These are phyloP conservation scores for Takifugu ocellatus DNA, from an alignment of 2,797 vertebrate species.

Conservation along the genomic window DNA sequence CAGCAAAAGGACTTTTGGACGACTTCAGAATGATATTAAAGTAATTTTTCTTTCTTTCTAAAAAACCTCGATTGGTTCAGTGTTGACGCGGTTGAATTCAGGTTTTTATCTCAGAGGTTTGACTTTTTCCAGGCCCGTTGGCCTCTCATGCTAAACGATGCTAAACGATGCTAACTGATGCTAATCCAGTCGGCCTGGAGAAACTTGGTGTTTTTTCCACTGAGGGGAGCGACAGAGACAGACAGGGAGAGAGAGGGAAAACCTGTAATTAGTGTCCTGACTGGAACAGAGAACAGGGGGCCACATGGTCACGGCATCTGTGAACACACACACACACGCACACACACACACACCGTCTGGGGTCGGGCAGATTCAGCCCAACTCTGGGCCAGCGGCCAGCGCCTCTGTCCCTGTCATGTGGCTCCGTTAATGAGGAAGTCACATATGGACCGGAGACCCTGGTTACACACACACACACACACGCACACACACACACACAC, in stretches of 20 bases:
- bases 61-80: too few relatives aligned
- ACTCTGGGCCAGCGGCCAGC: constrained; percentile 69
- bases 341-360: constrained; percentile 47
- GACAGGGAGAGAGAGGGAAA: constrained; percentile 14
- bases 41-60: too few relatives aligned
- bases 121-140: too few relatives aligned
- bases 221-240: constrained; percentile 54
- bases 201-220: background rate
- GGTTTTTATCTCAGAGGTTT: too few relatives aligned
- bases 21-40: too few relatives aligned
- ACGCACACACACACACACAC: constrained; percentile 17
- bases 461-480: constrained; percentile 66
- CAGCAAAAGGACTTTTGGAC: too few relatives aligned
- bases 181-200: too few relatives aligned
- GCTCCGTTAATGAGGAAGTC: constrained; percentile 78
- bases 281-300: constrained; percentile 66
- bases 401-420: constrained; percentile 73
- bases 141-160: too few relatives aligned
- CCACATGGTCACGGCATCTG: constrained; percentile 75
- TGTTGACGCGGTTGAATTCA: too few relatives aligned
- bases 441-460: constrained; percentile 79
- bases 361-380: constrained; percentile 60
- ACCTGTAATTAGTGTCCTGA: constrained; percentile 73
- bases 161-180: too few relatives aligned
- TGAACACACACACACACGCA: constrained; percentile 31